A percentile compares a stretch with the other conserved stretches of the same genome.
phyloP scores from a whole-genome alignment of 1,140 invertebrate genomes.

The Mizuhopecten yessoensis region DNA sequence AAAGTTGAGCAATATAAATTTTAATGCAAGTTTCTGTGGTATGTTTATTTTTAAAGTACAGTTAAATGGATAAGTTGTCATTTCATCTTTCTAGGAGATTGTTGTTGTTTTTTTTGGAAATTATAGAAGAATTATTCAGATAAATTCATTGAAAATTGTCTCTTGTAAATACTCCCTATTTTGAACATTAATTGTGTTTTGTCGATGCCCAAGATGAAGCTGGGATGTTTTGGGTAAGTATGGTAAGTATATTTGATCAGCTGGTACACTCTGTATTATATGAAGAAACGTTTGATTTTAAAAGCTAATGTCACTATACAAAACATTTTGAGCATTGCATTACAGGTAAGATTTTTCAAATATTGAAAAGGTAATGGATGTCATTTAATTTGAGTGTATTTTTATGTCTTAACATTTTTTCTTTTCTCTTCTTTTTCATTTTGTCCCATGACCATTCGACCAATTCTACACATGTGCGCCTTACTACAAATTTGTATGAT shows the following conservation, averaged over 20 bases:
- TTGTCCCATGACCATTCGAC: slow-evolving; percentile 63
- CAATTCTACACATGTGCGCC: slow-evolving; percentile 59
- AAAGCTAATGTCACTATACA: not conserved
- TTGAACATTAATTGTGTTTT: not conserved
- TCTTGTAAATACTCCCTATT: not conserved
- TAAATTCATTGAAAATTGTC: not conserved
- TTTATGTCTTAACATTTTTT: slow-evolving; percentile 83
- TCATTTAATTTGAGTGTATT: slow-evolving; percentile 42
- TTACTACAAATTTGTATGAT: slow-evolving; percentile 15
- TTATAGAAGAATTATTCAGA: not conserved
- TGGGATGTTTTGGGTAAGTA: not conserved
- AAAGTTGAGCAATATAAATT: no score
- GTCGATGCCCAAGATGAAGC: not conserved
- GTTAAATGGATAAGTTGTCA: no score
- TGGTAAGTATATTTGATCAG: slow-evolving; percentile 47
- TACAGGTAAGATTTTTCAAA: not conserved
- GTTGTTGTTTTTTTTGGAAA: not conserved
- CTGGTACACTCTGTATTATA: not conserved
- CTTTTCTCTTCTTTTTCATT: slow-evolving; percentile 85
- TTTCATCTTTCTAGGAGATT: no score
- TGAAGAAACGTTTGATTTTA: not conserved
- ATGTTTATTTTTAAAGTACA: not conserved
- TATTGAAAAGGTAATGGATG: not conserved
- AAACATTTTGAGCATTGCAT: not conserved
- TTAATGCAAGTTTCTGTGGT: not conserved